Evolutionary conservation across 2,113 vertebrate species (phyloP), one percentile per base, ranked within the genome.

Genomic region (Noctilio leporinus): DNA sequence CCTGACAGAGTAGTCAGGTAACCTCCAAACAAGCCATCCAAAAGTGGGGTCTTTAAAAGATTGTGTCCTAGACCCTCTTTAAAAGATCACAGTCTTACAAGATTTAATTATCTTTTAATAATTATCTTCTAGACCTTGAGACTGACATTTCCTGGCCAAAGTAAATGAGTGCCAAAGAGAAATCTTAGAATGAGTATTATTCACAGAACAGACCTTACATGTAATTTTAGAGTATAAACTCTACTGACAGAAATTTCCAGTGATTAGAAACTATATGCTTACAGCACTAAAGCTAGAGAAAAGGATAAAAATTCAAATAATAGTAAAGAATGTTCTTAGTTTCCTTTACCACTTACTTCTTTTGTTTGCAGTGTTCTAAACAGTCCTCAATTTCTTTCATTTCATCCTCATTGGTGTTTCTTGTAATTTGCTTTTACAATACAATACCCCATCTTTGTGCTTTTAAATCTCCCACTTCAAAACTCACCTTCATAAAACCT

Each of bases 381-480:
- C 45, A 51, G 49, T 64, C 40, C 70, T 76, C 57, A 9, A 3
- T 87, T 82, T 89, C 30, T 59, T 83, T 62, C n/a, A 94, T 35
- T 89, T 70, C 30, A 72, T 86, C n/a, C n/a, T 45, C 45, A 49
- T 49, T 75, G 86, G 91, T 57, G 30, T 70, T 76, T 88, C n/a
- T 75, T 73, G 20, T 14, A n/a, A 40, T 40, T 81, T 84, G 55
- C 51, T 91, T 87, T 33, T 49, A 24, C 20, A 89, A 65, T 38
- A 73, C 92, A 70, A 55, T 9, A 88, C 33, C 16, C 26, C 22
- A 45, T 38, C 45, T 85, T 65, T 86, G 75, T 22, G 81, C 59
- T 94, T 94, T 89, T 75, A 93, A 93, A 89, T 78, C 45, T 83
- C 43, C 80, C 43, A 86, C 57, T 86, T 95, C 62, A 96, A 94